phyloP scores from a whole-genome alignment of 2,888 invertebrate genomes.

The Hofmannophila pseudospretella region DNA sequence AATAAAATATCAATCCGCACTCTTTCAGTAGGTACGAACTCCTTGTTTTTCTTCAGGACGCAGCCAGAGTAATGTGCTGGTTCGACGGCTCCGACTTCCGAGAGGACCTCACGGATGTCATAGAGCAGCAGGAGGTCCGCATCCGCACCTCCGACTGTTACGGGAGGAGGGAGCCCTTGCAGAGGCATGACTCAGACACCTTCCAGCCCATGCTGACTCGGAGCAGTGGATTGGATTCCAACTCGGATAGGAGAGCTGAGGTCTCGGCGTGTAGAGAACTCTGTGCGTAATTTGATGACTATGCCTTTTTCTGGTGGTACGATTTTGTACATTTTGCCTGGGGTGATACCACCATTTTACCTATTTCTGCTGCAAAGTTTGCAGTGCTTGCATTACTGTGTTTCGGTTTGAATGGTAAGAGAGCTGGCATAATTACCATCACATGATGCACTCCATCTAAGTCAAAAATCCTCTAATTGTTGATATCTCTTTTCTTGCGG shows the following conservation, averaged over 20 bases:
- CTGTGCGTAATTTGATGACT: conserved; percentile 36
- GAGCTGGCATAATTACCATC: too few species aligned
- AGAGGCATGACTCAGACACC: conserved; percentile 58
- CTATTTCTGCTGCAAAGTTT: too few species aligned
- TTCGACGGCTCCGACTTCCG: conserved; percentile 70
- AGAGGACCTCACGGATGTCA: conserved; percentile 66
- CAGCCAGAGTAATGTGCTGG: conserved; percentile 71
- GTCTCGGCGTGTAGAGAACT: conserved; percentile 52
- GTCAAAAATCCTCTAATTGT: too few species aligned
- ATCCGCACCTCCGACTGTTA: conserved; percentile 61
- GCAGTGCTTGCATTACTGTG: too few species aligned
- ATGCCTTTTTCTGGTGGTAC: too few species aligned
- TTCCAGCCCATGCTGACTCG: conserved; percentile 67
- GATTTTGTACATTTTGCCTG: too few species aligned
- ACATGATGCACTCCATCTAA: too few species aligned
- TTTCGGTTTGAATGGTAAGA: too few species aligned
- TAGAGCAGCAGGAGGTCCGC: conserved; percentile 67
- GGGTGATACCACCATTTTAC: too few species aligned
- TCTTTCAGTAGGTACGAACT: conserved; percentile 45
- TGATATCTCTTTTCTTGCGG: too few species aligned
- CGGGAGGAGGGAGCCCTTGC: conserved; percentile 36
- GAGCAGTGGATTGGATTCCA: conserved; percentile 57
- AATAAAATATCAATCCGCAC: too few species aligned
- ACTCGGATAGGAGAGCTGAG: conserved; percentile 50
- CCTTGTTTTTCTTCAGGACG: conserved; percentile 40